Evolutionary conservation across 2,797 vertebrate genomes (phyloP).

Genomic region (Oophaga sylvatica): DNA sequence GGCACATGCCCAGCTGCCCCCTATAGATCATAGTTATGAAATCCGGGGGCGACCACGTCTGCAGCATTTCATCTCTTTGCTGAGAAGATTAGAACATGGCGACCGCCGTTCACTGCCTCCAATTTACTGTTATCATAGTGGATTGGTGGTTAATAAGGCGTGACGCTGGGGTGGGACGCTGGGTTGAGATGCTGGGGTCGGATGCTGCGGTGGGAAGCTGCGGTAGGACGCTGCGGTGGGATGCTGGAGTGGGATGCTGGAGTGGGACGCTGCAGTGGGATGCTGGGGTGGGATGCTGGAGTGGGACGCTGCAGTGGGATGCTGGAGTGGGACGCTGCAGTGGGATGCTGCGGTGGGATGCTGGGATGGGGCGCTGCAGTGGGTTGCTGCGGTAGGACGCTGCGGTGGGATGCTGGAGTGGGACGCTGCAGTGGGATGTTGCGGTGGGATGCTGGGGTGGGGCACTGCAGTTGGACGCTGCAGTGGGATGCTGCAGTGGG

Average conservation of each 20-base stretch:
- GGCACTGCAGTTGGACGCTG: no score
- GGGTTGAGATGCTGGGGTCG: background rate
- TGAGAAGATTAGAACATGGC: background rate
- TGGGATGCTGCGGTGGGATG: background rate
- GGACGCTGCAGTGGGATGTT: slow-evolving; percentile 30
- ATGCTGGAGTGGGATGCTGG: no score
- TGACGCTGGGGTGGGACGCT: slow-evolving; percentile 37
- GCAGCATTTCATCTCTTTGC: slow-evolving; percentile 10
- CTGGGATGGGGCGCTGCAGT: slow-evolving; percentile 22
- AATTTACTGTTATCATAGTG: slow-evolving; percentile 50
- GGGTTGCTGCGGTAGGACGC: background rate
- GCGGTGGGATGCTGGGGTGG: background rate
- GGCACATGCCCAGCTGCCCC: no score
- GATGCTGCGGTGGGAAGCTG: no score
- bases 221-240: no score
- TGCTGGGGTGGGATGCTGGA: no score
- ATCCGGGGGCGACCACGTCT: no score
- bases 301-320: no score
- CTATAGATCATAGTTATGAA: no score
- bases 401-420: background rate
- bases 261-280: no score
- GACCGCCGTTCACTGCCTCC: slow-evolving; percentile 6
- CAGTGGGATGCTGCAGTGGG: no score
- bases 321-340: background rate
- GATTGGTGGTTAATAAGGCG: no score